These are phyloP conservation scores for Gryllus longicercus DNA, from an alignment of 2,888 invertebrate genomes.

Conservation along the genomic window DNA sequence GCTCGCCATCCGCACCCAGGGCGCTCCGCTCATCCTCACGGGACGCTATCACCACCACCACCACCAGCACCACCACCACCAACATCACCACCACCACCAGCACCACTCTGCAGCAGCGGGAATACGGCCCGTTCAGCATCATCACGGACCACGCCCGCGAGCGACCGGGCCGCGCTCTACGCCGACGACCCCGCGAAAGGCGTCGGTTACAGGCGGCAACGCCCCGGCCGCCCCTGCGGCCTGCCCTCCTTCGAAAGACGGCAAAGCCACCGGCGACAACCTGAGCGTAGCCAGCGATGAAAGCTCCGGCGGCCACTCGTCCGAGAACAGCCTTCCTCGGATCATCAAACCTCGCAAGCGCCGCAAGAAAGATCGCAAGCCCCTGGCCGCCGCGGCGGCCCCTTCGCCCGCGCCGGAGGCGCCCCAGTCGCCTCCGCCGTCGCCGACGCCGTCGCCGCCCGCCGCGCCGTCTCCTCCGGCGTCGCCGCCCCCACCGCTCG, in stretches of 20 bases:
- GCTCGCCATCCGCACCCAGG: slow-evolving; percentile 78
- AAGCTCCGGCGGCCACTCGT: slow-evolving; percentile 59
- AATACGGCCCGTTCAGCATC: neutral
- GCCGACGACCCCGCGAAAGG: slow-evolving; percentile 36
- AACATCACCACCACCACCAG: neutral
- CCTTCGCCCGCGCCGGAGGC: slow-evolving; percentile 29
- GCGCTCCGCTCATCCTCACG: slow-evolving; percentile 76
- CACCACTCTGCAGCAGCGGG: neutral
- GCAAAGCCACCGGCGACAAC: slow-evolving; percentile 59
- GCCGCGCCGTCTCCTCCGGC: neutral
- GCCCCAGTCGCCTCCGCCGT: slow-evolving; percentile 44
- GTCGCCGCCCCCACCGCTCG: neutral
- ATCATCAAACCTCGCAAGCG: slow-evolving; percentile 87
- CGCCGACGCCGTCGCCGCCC: too few species aligned
- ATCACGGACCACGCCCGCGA: neutral
- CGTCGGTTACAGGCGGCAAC: neutral
- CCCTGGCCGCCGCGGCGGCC: slow-evolving; percentile 57
- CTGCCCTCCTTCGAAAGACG: slow-evolving; percentile 34
- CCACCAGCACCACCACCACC: neutral
- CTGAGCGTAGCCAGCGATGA: slow-evolving; percentile 74
- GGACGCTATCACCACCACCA: slow-evolving; percentile 53
- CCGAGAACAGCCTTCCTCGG: slow-evolving; percentile 76
- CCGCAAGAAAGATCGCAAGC: slow-evolving; percentile 84
- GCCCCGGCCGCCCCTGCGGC: slow-evolving; percentile 38
- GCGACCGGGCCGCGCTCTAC: neutral